Percentiles rank a stretch among this genome's conserved stretches.
phyloP scores from a whole-genome alignment of 2,113 vertebrate genomes.

The Plecturocebus donacophilus region DNA sequence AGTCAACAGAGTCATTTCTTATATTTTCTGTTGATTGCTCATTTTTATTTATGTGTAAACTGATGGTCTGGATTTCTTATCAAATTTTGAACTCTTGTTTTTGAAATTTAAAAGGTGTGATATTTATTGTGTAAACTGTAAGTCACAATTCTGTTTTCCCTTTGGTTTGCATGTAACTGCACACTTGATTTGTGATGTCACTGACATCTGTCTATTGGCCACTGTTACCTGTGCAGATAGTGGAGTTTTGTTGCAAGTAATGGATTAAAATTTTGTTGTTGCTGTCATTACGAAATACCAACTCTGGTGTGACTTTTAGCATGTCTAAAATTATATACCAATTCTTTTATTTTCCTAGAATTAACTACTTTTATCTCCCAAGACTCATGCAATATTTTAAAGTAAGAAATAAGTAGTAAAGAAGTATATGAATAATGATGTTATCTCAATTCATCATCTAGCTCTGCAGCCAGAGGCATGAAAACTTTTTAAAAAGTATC shows the following conservation, averaged over 20 bases:
- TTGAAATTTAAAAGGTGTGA: slow-evolving; percentile 55
- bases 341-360: slow-evolving; percentile 58
- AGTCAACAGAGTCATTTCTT: slow-evolving; percentile 83
- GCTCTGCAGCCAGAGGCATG: slow-evolving; percentile 66
- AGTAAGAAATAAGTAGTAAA: slow-evolving; percentile 77
- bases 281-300: neutral
- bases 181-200: neutral
- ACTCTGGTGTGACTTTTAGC: slow-evolving; percentile 12
- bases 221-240: slow-evolving; percentile 1
- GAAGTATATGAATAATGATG: slow-evolving; percentile 73
- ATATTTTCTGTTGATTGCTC: slow-evolving; percentile 76
- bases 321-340: neutral
- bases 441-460: slow-evolving; percentile 76
- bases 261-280: neutral
- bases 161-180: slow-evolving; percentile 34
- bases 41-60: slow-evolving; percentile 75
- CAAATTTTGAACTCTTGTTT: slow-evolving; percentile 72
- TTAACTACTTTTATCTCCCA: slow-evolving; percentile 78
- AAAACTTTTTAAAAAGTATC: slow-evolving; percentile 45
- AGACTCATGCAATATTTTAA: slow-evolving; percentile 77
- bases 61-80: slow-evolving; percentile 65
- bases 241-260: neutral
- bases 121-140: slow-evolving; percentile 37
- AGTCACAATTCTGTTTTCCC: slow-evolving; percentile 36
- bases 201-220: neutral